phyloP scores from a whole-genome alignment of 2,797 vertebrate species.

The Dendrocincla fuliginosa region DNA sequence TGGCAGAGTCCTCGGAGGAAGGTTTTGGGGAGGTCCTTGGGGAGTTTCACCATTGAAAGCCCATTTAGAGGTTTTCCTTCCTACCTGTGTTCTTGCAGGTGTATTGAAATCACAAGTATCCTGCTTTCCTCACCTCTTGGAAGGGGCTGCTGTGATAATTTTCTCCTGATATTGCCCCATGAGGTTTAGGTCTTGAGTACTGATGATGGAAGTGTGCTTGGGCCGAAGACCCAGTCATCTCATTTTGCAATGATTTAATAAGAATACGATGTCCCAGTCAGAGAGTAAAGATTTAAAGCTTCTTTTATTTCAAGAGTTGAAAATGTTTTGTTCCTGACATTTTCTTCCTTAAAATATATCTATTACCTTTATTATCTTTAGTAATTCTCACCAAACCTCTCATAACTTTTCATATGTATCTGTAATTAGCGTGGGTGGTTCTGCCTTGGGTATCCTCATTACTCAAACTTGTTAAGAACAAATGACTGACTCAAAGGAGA shows the following conservation, averaged over 20 bases:
- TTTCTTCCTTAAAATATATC: neutral
- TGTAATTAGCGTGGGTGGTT: neutral
- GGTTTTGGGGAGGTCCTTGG: neutral
- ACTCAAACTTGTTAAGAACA: constrained; percentile 37
- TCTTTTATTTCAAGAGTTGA: neutral
- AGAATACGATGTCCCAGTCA: fast-evolving
- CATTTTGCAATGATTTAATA: neutral
- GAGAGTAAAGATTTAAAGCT: neutral
- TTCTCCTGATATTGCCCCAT: neutral
- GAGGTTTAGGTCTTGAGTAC: neutral
- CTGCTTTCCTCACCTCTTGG: neutral
- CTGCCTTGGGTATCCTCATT: neutral
- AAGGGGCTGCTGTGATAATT: neutral
- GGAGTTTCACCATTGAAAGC: neutral
- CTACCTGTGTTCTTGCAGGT: neutral
- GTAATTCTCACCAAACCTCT: neutral
- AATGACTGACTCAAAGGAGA: constrained; percentile 39
- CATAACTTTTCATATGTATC: neutral
- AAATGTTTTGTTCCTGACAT: neutral
- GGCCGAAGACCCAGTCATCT: neutral
- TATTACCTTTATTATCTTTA: neutral
- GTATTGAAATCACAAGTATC: neutral
- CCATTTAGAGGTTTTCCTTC: neutral
- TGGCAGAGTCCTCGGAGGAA: neutral
- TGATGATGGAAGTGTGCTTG: neutral